Base-by-base conservation (phyloP, 2,888 invertebrate genomes). In the Eupeodes luniger region DNA sequence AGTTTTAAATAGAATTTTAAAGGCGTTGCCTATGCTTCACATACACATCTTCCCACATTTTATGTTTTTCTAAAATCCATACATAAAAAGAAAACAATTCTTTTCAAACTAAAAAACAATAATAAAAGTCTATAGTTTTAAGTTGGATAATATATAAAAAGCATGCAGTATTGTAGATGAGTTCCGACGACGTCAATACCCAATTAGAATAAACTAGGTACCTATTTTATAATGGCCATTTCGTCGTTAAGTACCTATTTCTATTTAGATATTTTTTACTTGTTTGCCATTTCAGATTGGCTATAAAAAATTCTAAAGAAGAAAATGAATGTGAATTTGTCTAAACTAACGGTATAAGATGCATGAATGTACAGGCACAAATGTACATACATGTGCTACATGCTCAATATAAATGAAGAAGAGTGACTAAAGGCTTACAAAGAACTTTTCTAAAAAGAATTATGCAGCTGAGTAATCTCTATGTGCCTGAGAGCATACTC, bases 1-100 rank as follows among this genome's bases (percentile, higher is more conserved):
- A 66, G 14, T 27, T 66, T 44, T 47, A 49, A 66, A 66, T 66
- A 66, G 66, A 66, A 66, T 47, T 44, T 14, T 66, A 47, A 66
- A 66, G 66, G 66, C 66, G 47, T 66, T 66, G 66, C 47, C 66
- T 66, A 27, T 36, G 34, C 14, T 27, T 27, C 14, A 47, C 47
- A 66, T 66, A 49, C 47, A 66, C 27, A 66, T 27, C 47, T 19
- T 44, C 19, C 40, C n/a, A 44, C 0, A 19, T 27, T 47, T 66
- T 27, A 2, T 34, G 14, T 49, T 47, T 27, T 27, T 27, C 27
- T 27, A 0, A 14, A 66, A 49, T 12, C 12, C 11, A 66, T 19
- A 4, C 7, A 6, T 9, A 2, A 19, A 47, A 27, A 27, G 19
- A 44, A 12, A 27, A 0, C 27, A 57, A 12, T 57, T 12, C 27